Evolutionary conservation across 2,888 invertebrate genomes (phyloP).

Genomic region (Escarpia spicata): DNA sequence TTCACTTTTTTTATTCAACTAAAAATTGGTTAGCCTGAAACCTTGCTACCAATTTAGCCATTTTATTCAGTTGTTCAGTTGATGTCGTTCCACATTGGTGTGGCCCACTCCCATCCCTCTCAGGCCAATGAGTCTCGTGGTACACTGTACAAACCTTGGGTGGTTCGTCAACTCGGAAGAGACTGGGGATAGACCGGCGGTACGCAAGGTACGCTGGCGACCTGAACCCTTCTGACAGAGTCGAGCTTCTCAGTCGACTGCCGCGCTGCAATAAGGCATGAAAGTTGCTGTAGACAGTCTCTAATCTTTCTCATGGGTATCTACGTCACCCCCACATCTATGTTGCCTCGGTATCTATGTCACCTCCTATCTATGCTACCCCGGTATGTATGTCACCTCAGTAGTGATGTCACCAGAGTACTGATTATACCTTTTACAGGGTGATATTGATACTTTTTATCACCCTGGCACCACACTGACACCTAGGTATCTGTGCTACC

Average conservation of each 20-base stretch:
- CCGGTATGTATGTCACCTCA: too few species aligned
- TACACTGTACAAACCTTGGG: constrained; percentile 26
- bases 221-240: constrained; percentile 26
- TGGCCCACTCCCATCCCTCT: not conserved
- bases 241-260: constrained; percentile 29
- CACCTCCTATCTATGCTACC: too few species aligned
- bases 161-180: constrained; percentile 32
- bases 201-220: constrained; percentile 24
- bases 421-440: too few species aligned
- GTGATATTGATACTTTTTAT: too few species aligned
- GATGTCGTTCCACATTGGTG: too few species aligned
- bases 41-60: not conserved
- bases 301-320: too few species aligned
- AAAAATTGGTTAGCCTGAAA: not conserved
- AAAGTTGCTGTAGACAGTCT: not conserved
- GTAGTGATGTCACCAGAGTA: too few species aligned
- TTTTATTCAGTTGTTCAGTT: not conserved
- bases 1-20: not conserved
- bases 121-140: not conserved
- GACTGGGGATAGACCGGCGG: constrained; percentile 32
- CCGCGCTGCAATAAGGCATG: constrained; percentile 24
- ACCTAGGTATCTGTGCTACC: too few species aligned
- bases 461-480: too few species aligned
- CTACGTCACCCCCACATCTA: too few species aligned
- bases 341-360: too few species aligned